Evolutionary conservation across 2,113 vertebrate species (phyloP).

Genomic region (Elephantulus edwardii): DNA sequence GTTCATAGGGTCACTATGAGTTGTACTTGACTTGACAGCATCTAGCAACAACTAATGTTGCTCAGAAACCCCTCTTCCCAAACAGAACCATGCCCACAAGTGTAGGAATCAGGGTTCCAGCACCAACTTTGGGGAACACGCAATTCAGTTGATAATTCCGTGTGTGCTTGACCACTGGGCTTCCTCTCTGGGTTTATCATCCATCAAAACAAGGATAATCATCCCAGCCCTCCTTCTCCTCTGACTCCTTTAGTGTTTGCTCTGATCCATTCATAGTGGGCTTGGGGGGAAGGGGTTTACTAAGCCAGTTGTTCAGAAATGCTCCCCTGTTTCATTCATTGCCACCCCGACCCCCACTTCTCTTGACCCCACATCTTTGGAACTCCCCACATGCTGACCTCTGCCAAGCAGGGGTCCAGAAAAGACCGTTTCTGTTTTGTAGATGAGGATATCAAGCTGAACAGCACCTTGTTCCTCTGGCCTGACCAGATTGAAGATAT

Average conservation of each 20-base stretch:
- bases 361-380: background rate
- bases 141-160: background rate
- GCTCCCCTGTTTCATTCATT: background rate
- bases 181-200: background rate
- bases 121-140: background rate
- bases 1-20: no score
- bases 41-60: no score
- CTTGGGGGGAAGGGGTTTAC: background rate
- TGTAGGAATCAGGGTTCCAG: background rate
- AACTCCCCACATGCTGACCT: no score
- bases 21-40: no score
- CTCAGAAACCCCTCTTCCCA: background rate
- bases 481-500: constrained; percentile 85
- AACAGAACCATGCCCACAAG: background rate
- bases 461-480: constrained; percentile 90
- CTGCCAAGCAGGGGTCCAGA: background rate
- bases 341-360: background rate
- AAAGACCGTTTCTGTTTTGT: constrained; percentile 46
- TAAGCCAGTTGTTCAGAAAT: background rate
- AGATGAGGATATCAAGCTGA: constrained; percentile 91
- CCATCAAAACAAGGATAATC: background rate
- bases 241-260: background rate
- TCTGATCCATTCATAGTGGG: background rate
- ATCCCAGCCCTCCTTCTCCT: background rate
- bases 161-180: background rate